Conservation (phyloP, 2,797 vertebrate genomes). For the Lophius americanus region DNA sequence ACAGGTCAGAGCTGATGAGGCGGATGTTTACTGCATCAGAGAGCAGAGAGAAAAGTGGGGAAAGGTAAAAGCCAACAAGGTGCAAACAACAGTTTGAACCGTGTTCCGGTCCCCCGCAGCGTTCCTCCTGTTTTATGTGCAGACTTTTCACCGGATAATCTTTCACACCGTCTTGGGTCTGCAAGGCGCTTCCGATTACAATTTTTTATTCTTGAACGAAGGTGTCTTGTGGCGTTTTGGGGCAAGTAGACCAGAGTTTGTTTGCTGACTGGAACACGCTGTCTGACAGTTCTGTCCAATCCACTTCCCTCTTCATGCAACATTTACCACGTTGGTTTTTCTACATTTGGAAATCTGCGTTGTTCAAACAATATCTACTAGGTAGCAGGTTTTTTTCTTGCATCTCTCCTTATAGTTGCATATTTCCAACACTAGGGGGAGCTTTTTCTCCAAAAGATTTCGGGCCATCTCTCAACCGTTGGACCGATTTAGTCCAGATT, state of each 20-base stretch:
- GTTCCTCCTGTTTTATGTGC: slow-evolving; percentile 6
- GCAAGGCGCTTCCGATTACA: background rate
- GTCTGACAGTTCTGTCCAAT: background rate
- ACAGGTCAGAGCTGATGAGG: slow-evolving; percentile 10
- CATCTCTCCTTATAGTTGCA: no score
- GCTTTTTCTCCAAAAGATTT: no score
- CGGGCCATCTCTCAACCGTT: no score
- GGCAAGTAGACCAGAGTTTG: no score
- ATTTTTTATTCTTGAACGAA: background rate
- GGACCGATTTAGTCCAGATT: no score
- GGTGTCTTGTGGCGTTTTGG: background rate
- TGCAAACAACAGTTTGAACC: slow-evolving; percentile 25
- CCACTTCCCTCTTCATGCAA: background rate
- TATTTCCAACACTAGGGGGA: background rate
- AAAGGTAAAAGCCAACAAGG: slow-evolving; percentile 4
- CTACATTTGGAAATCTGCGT: background rate
- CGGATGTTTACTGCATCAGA: slow-evolving; percentile 15
- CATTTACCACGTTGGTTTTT: no score
- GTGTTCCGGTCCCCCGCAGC: slow-evolving; percentile 15
- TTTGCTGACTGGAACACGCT: no score
- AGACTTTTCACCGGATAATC: slow-evolving; percentile 7
- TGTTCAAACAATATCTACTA: background rate
- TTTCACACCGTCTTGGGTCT: background rate
- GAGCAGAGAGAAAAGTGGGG: background rate
- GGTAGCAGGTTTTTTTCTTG: background rate